phyloP scores from a whole-genome alignment of 1,140 invertebrate genomes.

The Cryptotermes secundus region DNA sequence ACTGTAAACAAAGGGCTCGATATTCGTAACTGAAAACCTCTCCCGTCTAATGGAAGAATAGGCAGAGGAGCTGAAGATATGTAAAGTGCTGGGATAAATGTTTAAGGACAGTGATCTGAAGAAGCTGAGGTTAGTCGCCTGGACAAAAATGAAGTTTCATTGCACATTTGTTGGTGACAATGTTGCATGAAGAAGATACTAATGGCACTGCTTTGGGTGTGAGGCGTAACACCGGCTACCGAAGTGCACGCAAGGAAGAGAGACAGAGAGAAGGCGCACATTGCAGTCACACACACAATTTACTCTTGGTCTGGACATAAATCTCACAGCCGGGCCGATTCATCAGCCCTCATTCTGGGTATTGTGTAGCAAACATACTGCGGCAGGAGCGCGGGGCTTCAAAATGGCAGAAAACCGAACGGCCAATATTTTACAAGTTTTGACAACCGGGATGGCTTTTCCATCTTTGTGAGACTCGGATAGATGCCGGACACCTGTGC shows the following conservation, averaged over 20 bases:
- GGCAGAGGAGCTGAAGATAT: too few species aligned
- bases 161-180: slow-evolving; percentile 6
- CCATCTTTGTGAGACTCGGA: slow-evolving; percentile 38
- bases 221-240: slow-evolving; percentile 18
- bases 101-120: neutral
- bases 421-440: slow-evolving; percentile 41
- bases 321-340: slow-evolving; percentile 37
- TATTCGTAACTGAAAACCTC: too few species aligned
- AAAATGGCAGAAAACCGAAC: slow-evolving; percentile 53
- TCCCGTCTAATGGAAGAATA: too few species aligned
- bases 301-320: slow-evolving; percentile 34
- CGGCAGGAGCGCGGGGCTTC: slow-evolving; percentile 46
- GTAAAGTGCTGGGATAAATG: too few species aligned
- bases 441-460: slow-evolving; percentile 43
- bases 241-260: slow-evolving; percentile 4
- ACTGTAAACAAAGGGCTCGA: too few species aligned
- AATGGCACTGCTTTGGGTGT: neutral
- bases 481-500: slow-evolving; percentile 37
- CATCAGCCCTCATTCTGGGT: slow-evolving; percentile 31
- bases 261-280: slow-evolving; percentile 1
- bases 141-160: slow-evolving; percentile 9
- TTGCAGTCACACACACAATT: slow-evolving; percentile 34
- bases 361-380: slow-evolving; percentile 34
- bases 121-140: slow-evolving; percentile 3
- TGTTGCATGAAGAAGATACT: slow-evolving; percentile 15